Evolutionary conservation across 2,797 vertebrate species (phyloP), one percentile per base, ranked within the genome.

Genomic region (Acanthurus tractus): DNA sequence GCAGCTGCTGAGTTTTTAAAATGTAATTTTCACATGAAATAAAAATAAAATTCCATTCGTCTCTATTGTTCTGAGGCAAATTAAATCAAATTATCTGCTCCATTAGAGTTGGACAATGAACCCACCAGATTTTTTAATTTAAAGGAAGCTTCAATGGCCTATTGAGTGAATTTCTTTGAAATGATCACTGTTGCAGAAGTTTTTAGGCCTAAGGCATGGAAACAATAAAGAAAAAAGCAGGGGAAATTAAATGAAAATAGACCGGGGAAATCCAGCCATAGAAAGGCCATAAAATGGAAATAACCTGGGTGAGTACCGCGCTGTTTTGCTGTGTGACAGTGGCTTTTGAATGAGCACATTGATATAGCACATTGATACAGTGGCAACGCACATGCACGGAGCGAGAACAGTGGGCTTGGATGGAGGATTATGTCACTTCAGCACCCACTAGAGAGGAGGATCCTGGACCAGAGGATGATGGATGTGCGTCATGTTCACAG

Each of bases 341-440:
- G 14, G 62, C 56, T 75, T 77, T 63, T 82, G 48, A 81, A 61
- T 66, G 63, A 74, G n/a, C 18, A 38, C n/a, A 12, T 4, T 29
- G 25, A 29, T 29, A 29, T 4, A 29, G 25, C 18, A 38, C n/a
- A 12, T 4, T 29, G 25, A 29, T 29, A 29, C 25, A 29, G 25
- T 29, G 25, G 25, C 25, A 83, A 61, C 84, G 65, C 80, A 90
- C 81, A 85, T 92, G 86, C 74, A 46, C 49, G 8, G 78, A 57
- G 64, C 73, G 74, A 79, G 79, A 81, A n/a, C 69, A 76, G 90
- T 89, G 88, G 88, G 90, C 88, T 83, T 86, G 3, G 45, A 81
- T 74, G 56, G 83, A 83, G 90, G 90, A 90, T 92, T 78, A 89
- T 85, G 86, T 88, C 89, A 89, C 77, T 74, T 45, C 48, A 74